Conservation (phyloP, 2,888 invertebrate species). For the Zaprionus lineosus region DNA sequence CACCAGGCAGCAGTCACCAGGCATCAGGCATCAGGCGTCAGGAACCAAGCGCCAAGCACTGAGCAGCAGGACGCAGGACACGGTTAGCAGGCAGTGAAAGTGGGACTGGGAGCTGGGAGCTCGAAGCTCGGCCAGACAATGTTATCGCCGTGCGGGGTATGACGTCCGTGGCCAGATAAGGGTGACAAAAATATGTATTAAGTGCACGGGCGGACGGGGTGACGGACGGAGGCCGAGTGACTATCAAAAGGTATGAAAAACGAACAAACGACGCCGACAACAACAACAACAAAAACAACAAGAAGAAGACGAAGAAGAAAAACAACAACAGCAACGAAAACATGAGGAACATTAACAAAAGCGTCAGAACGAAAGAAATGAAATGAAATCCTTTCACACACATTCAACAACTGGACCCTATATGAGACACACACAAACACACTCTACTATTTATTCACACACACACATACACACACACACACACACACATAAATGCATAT, state of each 20-base stretch:
- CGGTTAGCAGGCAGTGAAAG: no score
- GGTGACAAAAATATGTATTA: constrained; percentile 77
- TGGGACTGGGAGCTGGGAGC: neutral
- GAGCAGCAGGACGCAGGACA: neutral
- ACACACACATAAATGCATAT: neutral
- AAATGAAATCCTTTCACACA: constrained; percentile 73
- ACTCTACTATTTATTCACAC: neutral
- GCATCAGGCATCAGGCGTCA: neutral
- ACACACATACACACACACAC: neutral
- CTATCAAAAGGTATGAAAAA: constrained; percentile 56
- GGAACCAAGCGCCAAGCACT: no score
- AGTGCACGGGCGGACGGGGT: constrained; percentile 52
- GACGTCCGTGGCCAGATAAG: constrained; percentile 69
- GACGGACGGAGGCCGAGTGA: constrained; percentile 9
- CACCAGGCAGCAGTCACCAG: neutral
- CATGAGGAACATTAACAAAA: constrained; percentile 7
- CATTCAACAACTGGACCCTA: constrained; percentile 20
- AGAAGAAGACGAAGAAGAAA: constrained; percentile 7
- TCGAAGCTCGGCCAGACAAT: constrained; percentile 41
- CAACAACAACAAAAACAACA: constrained; percentile 18
- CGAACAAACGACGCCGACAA: constrained; percentile 56
- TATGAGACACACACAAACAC: constrained; percentile 10
- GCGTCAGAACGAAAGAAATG: constrained; percentile 56
- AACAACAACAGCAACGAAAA: constrained; percentile 6
- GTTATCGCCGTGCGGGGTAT: constrained; percentile 60